A percentile compares a stretch with the other conserved stretches of the same genome.
phyloP scores from a whole-genome alignment of 2,797 vertebrate species.

The Chiroxiphia lanceolata region DNA sequence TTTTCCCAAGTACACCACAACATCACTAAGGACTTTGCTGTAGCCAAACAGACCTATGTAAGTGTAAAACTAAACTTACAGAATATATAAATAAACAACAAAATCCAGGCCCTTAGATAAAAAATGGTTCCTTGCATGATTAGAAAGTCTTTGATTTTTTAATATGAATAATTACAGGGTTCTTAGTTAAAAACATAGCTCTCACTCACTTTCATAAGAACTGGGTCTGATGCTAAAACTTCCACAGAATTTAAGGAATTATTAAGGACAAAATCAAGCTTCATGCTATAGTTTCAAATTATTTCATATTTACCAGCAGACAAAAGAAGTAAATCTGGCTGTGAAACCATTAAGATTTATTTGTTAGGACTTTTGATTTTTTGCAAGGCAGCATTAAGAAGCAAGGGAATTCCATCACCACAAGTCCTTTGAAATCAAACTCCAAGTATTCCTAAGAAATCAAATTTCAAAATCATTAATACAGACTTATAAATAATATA shows the following conservation, averaged over 20 bases:
- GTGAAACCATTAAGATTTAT: constrained; percentile 33
- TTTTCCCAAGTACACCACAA: not conserved
- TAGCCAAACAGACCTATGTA: not conserved
- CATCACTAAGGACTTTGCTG: not conserved
- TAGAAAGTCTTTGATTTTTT: not conserved
- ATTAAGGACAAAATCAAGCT: constrained; percentile 20
- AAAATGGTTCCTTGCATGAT: not conserved
- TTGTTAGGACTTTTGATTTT: constrained; percentile 40
- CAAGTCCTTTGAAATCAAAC: constrained; percentile 68
- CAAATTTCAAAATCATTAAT: constrained; percentile 59
- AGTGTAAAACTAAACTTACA: not conserved
- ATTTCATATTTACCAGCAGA: constrained; percentile 26
- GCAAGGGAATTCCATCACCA: constrained; percentile 69
- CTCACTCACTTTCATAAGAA: not conserved
- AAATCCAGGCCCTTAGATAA: not conserved
- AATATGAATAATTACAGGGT: not conserved
- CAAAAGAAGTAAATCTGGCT: constrained; percentile 20
- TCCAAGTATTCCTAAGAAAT: constrained; percentile 43
- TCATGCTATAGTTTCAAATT: constrained; percentile 32
- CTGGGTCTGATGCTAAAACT: not conserved
- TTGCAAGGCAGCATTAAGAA: constrained; percentile 54
- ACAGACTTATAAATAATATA: not conserved
- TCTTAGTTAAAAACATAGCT: not conserved
- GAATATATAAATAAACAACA: not conserved
- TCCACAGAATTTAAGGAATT: not conserved